These are phyloP conservation scores for Allolobophora icterica DNA, from an alignment of 2,888 invertebrate genomes.

Conservation along the genomic window DNA sequence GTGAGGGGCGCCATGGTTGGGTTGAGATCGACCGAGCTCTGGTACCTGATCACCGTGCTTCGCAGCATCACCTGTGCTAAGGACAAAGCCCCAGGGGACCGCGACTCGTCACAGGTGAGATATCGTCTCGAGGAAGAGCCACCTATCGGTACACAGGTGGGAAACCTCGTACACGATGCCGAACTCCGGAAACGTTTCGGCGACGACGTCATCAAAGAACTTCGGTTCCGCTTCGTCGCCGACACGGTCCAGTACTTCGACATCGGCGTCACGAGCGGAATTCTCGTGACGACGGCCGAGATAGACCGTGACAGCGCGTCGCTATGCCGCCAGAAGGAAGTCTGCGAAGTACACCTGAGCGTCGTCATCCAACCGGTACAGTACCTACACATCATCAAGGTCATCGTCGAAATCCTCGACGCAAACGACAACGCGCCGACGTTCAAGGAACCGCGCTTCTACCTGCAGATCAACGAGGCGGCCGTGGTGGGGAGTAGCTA, in stretches of 20 bases:
- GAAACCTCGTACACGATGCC: constrained; percentile 37
- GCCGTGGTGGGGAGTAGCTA: constrained; percentile 28
- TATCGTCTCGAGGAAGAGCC: constrained; percentile 36
- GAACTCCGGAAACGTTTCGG: constrained; percentile 25
- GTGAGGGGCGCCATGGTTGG: neutral
- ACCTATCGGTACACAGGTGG: constrained; percentile 30
- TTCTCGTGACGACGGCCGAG: constrained; percentile 38
- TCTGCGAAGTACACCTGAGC: constrained; percentile 41
- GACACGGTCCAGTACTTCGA: constrained; percentile 36
- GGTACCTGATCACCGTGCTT: neutral
- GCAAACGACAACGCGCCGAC: constrained; percentile 34
- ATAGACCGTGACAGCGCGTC: constrained; percentile 44
- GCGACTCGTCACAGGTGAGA: constrained; percentile 27
- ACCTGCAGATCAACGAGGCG: constrained; percentile 38
- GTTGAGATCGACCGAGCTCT: neutral
- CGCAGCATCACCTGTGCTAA: neutral
- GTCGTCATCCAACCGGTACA: constrained; percentile 43
- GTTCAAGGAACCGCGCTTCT: constrained; percentile 30
- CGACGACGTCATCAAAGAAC: constrained; percentile 31
- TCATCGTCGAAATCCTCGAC: constrained; percentile 41
- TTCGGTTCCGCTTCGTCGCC: constrained; percentile 39
- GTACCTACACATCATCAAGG: constrained; percentile 43
- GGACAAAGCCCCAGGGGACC: neutral
- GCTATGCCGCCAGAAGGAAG: constrained; percentile 40
- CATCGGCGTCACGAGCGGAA: constrained; percentile 40